Conservation (phyloP, 2,797 vertebrate species). For the Poecilia gillii region DNA sequence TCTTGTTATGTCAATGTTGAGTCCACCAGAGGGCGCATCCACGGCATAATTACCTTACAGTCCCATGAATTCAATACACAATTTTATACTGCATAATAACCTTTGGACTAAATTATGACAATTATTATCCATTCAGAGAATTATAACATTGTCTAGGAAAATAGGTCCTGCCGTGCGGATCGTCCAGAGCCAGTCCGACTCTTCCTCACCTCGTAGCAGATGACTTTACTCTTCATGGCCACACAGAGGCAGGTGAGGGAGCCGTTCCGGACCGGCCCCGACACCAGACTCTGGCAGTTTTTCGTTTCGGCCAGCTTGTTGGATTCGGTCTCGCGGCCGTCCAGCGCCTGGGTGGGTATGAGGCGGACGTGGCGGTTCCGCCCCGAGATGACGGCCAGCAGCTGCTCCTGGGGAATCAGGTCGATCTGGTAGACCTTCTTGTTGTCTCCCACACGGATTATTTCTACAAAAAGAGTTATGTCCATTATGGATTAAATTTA, state of each 20-base stretch:
- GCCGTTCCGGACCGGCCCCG: slow-evolving; percentile 86
- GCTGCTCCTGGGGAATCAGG: slow-evolving; percentile 91
- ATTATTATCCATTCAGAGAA: no score
- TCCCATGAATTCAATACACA: no score
- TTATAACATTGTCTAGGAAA: no score
- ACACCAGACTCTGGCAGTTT: slow-evolving; percentile 92
- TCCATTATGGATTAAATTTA: no score
- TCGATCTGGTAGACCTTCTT: slow-evolving; percentile 98
- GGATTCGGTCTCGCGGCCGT: slow-evolving; percentile 92
- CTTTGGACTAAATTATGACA: no score
- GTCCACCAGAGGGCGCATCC: no score
- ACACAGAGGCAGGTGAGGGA: slow-evolving; percentile 92
- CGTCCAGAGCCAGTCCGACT: no score
- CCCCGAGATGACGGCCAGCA: slow-evolving; percentile 96
- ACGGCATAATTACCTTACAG: no score
- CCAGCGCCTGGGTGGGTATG: slow-evolving; percentile 89
- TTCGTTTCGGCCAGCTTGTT: slow-evolving; percentile 94
- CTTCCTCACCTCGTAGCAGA: slow-evolving; percentile 88
- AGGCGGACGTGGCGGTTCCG: slow-evolving; percentile 96
- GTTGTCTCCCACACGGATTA: slow-evolving; percentile 95
- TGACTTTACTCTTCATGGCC: slow-evolving; percentile 95
- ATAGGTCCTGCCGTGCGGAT: no score
- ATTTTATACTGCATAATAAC: no score
- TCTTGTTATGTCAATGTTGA: no score
- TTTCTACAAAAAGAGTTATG: slow-evolving; percentile 80